Base-by-base conservation (phyloP, 2,888 invertebrate genomes). In the Zygothrica quintamaculata region DNA sequence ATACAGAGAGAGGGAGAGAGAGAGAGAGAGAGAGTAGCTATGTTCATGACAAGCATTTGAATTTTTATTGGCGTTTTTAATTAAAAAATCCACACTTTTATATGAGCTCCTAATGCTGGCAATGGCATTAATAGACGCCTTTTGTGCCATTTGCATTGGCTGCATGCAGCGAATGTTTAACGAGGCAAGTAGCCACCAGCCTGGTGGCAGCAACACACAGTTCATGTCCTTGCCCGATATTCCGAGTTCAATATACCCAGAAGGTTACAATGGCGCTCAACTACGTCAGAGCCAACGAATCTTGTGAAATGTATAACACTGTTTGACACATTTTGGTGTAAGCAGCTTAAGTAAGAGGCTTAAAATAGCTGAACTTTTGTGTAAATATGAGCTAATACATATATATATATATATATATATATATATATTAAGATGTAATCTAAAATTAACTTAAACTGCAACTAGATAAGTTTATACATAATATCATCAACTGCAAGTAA, bases 201-300 rank as follows among this genome's bases (percentile, higher is more conserved):
- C 33, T 25, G 26, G 29, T 26, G 16, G 44, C 46, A 66, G 64
- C 36, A 33, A 16, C 29, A 25, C 57, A 57, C 43, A 57, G 74
- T 52, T 70, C 57, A 46, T 58, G 80, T 84, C 80, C 80, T 81
- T 81, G 80, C 59, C 62, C 81, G 73, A 75, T 73, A 77, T 84
- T 67, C 48, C 65, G 81, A 77, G 80, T 84, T 84, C 81, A 81
- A 84, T 62, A 84, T 46, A 74, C 84, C 62, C 46, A 51, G 74
- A 81, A 81, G 80, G 81, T 74, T 71, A 55, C 37, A 39, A 36
- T 51, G 42, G 33, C 47, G 53, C 37, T 37, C 22, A 52, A 37
- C 71, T 47, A 71, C 60, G 59, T 76, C 59, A 71, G 46, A 52
- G 47, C 8, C 46, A 22, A 13, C 25, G 26, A 13, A 1, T 9